Percentiles rank a stretch among this genome's conserved stretches.
Evolutionary conservation across 2,113 vertebrate species (phyloP).

Genomic region (Acanthochromis polyacanthus): DNA sequence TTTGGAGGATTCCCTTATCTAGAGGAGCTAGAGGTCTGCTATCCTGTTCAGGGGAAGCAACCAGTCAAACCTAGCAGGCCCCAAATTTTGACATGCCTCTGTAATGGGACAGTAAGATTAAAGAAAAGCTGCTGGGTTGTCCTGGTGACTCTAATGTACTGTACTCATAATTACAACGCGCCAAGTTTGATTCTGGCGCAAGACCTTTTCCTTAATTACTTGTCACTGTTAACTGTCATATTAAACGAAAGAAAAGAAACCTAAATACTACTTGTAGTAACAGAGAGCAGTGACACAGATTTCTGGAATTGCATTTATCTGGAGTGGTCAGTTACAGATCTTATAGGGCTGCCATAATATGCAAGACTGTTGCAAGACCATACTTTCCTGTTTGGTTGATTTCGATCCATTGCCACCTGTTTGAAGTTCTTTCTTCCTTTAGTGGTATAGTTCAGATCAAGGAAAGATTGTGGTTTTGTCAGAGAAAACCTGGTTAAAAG

Average conservation of each 20-base stretch:
- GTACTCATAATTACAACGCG: constrained; percentile 32
- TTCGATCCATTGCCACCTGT: too few relatives aligned
- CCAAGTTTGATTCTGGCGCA: constrained; percentile 27
- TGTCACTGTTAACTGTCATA: constrained; percentile 37
- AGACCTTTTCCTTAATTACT: constrained; percentile 36
- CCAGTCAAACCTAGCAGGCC: too few relatives aligned
- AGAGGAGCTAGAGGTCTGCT: background rate
- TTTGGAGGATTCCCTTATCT: constrained; percentile 18
- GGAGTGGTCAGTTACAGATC: too few relatives aligned
- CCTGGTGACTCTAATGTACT: constrained; percentile 16
- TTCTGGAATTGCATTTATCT: too few relatives aligned
- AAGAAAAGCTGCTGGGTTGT: constrained; percentile 12
- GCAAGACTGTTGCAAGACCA: background rate
- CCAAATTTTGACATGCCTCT: background rate
- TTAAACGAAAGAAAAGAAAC: background rate
- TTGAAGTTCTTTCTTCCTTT: too few relatives aligned
- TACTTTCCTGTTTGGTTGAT: too few relatives aligned
- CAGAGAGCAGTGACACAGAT: too few relatives aligned
- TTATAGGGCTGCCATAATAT: too few relatives aligned
- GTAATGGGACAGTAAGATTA: background rate
- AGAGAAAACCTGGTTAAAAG: background rate
- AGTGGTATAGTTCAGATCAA: too few relatives aligned
- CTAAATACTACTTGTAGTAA: too few relatives aligned
- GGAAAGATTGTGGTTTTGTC: too few relatives aligned
- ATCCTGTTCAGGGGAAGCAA: background rate